Evolutionary conservation across 2,113 vertebrate genomes (phyloP).

Genomic region (Hylia prasina): DNA sequence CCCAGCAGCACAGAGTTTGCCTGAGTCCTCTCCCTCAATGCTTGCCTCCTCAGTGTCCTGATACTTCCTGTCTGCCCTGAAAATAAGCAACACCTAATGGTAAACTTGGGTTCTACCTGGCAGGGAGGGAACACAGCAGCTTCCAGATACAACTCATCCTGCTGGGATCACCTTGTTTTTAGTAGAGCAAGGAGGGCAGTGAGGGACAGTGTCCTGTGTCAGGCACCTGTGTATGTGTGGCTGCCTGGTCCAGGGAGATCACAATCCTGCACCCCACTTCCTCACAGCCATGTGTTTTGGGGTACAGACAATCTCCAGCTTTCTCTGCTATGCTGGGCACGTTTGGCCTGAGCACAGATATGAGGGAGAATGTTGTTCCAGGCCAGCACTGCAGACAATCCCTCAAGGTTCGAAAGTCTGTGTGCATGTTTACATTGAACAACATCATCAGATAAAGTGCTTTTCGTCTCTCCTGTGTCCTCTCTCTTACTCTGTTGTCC

Average conservation of each 20-base stretch:
- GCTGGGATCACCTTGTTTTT: background rate
- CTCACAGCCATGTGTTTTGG: background rate
- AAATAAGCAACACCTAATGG: background rate
- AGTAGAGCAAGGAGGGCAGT: background rate
- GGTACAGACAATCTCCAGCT: background rate
- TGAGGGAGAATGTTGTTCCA: background rate
- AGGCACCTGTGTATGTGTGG: background rate
- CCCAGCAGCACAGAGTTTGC: background rate
- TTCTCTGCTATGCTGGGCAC: background rate
- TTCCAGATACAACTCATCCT: fast-evolving
- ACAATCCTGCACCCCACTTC: background rate
- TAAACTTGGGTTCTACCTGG: fast-evolving
- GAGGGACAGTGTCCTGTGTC: no score
- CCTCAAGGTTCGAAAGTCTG: background rate
- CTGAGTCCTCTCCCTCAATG: fast-evolving
- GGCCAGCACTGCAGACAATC: background rate
- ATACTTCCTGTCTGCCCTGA: background rate
- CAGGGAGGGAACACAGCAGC: background rate
- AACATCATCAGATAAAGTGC: background rate
- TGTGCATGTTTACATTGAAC: background rate
- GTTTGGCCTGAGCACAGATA: background rate
- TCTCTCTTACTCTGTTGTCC: background rate
- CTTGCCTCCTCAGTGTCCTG: background rate
- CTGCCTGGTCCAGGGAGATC: background rate
- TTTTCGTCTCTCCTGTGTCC: background rate